Percentiles rank a stretch among this genome's conserved stretches.
Conservation (phyloP, 2,888 invertebrate species). For the Pediacus dermestoides region DNA sequence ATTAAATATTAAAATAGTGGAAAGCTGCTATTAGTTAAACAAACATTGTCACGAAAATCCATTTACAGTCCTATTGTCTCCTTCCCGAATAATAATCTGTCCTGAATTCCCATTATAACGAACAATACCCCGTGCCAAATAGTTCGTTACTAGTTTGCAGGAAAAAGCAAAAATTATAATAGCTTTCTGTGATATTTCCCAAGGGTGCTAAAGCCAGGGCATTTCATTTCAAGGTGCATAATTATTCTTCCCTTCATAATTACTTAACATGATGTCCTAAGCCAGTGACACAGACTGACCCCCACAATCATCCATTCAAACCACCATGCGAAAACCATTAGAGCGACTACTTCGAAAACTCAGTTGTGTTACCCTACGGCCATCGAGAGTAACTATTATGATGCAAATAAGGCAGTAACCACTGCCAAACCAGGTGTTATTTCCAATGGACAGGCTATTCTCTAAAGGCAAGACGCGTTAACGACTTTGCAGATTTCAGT, state of each 20-base stretch:
- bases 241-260: slow-evolving; percentile 46
- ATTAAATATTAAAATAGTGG: too few relatives aligned
- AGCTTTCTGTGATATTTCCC: too few relatives aligned
- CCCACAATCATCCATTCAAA: slow-evolving; percentile 31
- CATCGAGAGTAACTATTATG: slow-evolving; percentile 39
- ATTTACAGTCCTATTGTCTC: too few relatives aligned
- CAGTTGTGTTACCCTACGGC: slow-evolving; percentile 23
- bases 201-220: too few relatives aligned
- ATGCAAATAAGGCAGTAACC: slow-evolving; percentile 46
- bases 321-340: slow-evolving; percentile 18
- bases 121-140: too few relatives aligned
- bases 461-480: slow-evolving; percentile 45
- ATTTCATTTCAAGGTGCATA: slow-evolving; percentile 30
- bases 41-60: too few relatives aligned
- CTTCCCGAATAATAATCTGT: too few relatives aligned
- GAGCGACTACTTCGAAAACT: slow-evolving; percentile 20
- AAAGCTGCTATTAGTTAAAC: too few relatives aligned
- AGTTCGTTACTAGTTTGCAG: too few relatives aligned
- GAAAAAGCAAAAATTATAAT: too few relatives aligned
- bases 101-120: too few relatives aligned
- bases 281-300: slow-evolving; percentile 44
- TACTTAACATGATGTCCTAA: slow-evolving; percentile 39
- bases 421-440: slow-evolving; percentile 46
- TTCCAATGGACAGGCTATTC: slow-evolving; percentile 45
- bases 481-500: slow-evolving; percentile 46